Evolutionary conservation across 2,113 vertebrate species (phyloP).

Genomic region (Circaetus gallicus): DNA sequence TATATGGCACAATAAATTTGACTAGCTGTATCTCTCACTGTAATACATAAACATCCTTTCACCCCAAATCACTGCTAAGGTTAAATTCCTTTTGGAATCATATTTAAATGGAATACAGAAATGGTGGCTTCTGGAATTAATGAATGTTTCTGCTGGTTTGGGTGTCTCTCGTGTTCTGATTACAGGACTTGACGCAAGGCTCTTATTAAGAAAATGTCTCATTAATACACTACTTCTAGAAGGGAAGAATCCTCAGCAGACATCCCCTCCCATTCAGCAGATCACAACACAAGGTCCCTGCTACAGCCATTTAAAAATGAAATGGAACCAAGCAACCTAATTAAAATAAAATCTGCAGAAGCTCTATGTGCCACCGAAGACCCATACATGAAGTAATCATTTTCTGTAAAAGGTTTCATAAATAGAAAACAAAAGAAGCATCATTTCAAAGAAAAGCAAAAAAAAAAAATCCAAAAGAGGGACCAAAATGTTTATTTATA

Average conservation of each 20-base stretch:
- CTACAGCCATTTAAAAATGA: constrained; percentile 18
- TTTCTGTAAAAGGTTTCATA: constrained; percentile 44
- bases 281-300: constrained; percentile 28
- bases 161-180: constrained; percentile 24
- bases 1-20: neutral
- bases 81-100: constrained; percentile 35
- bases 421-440: constrained; percentile 31
- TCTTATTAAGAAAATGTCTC: constrained; percentile 58
- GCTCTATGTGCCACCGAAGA: neutral
- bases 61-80: constrained; percentile 13
- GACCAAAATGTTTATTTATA: neutral
- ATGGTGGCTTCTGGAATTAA: constrained; percentile 52
- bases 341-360: constrained; percentile 55
- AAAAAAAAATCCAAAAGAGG: neutral
- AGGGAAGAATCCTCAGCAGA: constrained; percentile 41
- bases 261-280: constrained; percentile 17
- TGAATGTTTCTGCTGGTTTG: constrained; percentile 43
- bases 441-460: neutral
- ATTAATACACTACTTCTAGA: constrained; percentile 45
- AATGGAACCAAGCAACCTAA: constrained; percentile 42
- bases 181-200: neutral
- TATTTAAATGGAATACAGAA: constrained; percentile 56
- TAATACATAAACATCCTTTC: neutral
- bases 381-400: neutral
- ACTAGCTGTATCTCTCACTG: constrained; percentile 14